phyloP scores from a whole-genome alignment of 2,797 vertebrate species.

The Crocidura indochinensis region DNA sequence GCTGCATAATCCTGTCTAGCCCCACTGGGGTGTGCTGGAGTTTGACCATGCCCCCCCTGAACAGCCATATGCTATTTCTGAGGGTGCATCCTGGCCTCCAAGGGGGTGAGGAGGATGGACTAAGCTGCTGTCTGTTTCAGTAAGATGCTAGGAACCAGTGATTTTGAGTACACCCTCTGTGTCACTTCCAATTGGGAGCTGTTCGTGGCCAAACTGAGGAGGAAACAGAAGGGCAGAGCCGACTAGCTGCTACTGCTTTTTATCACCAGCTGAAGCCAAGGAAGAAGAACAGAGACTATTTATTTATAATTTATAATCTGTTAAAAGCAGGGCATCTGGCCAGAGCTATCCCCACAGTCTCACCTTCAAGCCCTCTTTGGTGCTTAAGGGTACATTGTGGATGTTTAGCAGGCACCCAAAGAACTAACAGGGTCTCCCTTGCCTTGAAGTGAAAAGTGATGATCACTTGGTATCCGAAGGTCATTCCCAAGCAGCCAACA shows the following conservation, averaged over 20 bases:
- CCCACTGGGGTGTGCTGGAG: not conserved
- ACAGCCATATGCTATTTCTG: not conserved
- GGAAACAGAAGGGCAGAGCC: not conserved
- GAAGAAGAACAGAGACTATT: slow-evolving; percentile 9
- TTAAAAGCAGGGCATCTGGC: slow-evolving; percentile 39
- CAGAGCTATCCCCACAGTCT: not conserved
- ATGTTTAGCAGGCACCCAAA: not conserved
- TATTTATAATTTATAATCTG: slow-evolving; percentile 33
- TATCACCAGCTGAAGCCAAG: not conserved
- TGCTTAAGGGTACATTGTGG: not conserved
- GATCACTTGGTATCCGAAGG: not conserved
- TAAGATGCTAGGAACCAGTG: not conserved
- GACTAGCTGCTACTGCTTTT: slow-evolving; percentile 31
- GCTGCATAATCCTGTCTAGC: slow-evolving; percentile 8
- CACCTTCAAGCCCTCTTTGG: not conserved
- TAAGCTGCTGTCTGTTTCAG: slow-evolving; percentile 9
- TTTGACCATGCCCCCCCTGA: not conserved
- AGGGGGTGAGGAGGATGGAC: not conserved
- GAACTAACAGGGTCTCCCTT: not conserved
- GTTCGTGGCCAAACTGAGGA: not conserved
- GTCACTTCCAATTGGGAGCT: slow-evolving; percentile 49
- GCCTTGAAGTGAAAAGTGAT: slow-evolving; percentile 7
- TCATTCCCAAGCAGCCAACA: not conserved
- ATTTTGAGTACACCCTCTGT: not conserved
- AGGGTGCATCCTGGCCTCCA: not conserved